Percentiles rank a stretch among this genome's conserved stretches.
Evolutionary conservation across 2,888 invertebrate genomes (phyloP).

Genomic region (Drosophila macrothrix): DNA sequence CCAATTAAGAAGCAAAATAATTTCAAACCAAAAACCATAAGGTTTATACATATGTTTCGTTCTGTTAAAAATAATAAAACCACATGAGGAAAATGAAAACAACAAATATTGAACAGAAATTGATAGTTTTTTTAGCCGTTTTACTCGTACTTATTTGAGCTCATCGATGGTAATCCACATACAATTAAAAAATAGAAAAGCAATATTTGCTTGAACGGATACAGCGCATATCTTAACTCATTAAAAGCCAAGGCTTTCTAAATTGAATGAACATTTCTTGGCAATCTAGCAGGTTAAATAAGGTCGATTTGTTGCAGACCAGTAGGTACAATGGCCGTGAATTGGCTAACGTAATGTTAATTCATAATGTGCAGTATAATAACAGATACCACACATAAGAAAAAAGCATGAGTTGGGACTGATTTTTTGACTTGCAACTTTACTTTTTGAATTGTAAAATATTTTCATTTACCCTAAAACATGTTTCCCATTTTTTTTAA

Average conservation of each 20-base stretch:
- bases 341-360: background rate
- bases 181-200: background rate
- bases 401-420: background rate
- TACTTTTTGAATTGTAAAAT: background rate
- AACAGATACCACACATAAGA: background rate
- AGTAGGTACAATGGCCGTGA: background rate
- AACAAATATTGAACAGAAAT: background rate
- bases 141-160: background rate
- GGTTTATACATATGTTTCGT: background rate
- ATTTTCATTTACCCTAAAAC: background rate
- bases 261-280: background rate
- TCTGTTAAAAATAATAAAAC: background rate
- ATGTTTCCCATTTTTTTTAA: too few relatives aligned
- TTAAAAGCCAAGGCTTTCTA: background rate
- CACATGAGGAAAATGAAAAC: background rate
- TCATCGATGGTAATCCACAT: background rate
- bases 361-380: background rate
- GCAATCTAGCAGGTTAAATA: too few relatives aligned
- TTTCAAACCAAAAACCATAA: background rate
- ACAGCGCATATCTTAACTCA: background rate
- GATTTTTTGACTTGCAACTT: background rate
- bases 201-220: background rate
- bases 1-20: background rate
- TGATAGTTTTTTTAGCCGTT: background rate
- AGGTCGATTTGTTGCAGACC: background rate